Conservation (phyloP, 92 coral and sea anemone species). For the Parazoanthus darwini region DNA sequence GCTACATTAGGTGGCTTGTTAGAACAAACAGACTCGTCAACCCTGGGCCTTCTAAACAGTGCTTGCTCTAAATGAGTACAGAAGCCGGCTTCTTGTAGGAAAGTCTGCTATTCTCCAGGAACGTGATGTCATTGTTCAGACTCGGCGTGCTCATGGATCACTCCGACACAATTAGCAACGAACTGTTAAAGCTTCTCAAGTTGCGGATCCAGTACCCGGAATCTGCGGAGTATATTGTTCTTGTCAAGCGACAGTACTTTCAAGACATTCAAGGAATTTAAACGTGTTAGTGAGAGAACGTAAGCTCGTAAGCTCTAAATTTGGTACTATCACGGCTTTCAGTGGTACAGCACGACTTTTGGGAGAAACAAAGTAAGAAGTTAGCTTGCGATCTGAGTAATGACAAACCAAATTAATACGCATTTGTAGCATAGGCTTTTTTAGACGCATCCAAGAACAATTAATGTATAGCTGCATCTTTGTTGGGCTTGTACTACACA, state of each 20-base stretch:
- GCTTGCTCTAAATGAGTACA: slow-evolving; percentile 11
- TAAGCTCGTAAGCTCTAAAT: slow-evolving; percentile 46
- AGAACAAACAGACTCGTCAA: not conserved
- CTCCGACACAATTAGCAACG: slow-evolving; percentile 47
- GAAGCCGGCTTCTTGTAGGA: slow-evolving; percentile 36
- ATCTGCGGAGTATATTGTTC: slow-evolving; percentile 48
- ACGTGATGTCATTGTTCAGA: slow-evolving; percentile 46
- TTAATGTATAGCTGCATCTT: not conserved
- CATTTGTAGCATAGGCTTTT: slow-evolving; percentile 39
- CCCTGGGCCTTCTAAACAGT: slow-evolving; percentile 52
- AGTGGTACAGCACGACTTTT: slow-evolving; percentile 34
- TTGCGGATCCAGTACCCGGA: slow-evolving; percentile 61
- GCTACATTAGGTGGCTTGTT: too few species aligned
- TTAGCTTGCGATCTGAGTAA: slow-evolving; percentile 8
- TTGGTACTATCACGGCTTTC: slow-evolving; percentile 32
- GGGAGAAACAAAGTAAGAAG: slow-evolving; percentile 27
- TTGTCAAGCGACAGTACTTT: slow-evolving; percentile 32
- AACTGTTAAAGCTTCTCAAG: slow-evolving; percentile 53
- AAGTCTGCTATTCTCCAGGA: slow-evolving; percentile 43
- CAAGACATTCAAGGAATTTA: slow-evolving; percentile 11
- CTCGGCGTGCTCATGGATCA: slow-evolving; percentile 49
- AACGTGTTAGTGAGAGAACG: slow-evolving; percentile 29
- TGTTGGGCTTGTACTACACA: not conserved
- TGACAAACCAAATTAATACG: slow-evolving; percentile 29
- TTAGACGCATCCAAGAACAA: slow-evolving; percentile 30